phyloP scores from a whole-genome alignment of 2,888 invertebrate species.

The Melipona beecheii region DNA sequence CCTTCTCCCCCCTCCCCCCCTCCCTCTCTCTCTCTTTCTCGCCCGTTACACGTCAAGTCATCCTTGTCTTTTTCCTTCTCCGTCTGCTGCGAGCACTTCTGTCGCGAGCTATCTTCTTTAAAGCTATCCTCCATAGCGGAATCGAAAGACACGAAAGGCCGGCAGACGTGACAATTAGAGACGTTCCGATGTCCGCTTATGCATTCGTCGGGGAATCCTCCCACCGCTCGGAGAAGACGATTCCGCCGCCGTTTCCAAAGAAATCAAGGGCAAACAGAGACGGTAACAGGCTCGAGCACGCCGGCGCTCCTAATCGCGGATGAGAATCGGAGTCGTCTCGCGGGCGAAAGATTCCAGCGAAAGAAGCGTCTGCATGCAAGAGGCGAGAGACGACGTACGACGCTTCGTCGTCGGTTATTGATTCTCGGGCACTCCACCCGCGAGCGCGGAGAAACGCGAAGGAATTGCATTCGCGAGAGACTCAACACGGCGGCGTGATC shows the following conservation, averaged over 20 bases:
- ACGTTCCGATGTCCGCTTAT: slow-evolving; percentile 38
- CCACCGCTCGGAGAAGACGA: neutral
- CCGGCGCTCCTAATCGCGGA: neutral
- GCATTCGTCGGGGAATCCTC: neutral
- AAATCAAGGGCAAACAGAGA: neutral
- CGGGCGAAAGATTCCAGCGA: slow-evolving; percentile 28
- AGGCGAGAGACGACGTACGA: neutral
- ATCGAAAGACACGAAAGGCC: slow-evolving; percentile 36
- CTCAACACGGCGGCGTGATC: neutral
- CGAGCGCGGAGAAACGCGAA: neutral
- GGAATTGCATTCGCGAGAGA: neutral
- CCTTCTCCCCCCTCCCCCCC: neutral
- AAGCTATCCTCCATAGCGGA: slow-evolving; percentile 30
- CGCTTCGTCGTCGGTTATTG: slow-evolving; percentile 14
- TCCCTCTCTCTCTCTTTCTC: neutral
- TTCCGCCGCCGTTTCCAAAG: neutral
- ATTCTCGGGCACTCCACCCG: slow-evolving; percentile 12
- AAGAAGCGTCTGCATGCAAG: neutral
- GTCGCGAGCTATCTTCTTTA: slow-evolving; percentile 56
- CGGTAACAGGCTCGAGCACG: neutral
- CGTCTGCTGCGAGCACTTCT: neutral
- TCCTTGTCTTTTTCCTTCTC: neutral
- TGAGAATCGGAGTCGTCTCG: neutral
- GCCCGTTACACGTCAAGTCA: too few relatives aligned
- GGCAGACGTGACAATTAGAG: slow-evolving; percentile 65